These are phyloP conservation scores for Venustaconcha ellipsiformis DNA, from an alignment of 1,140 invertebrate genomes.

Conservation along the genomic window DNA sequence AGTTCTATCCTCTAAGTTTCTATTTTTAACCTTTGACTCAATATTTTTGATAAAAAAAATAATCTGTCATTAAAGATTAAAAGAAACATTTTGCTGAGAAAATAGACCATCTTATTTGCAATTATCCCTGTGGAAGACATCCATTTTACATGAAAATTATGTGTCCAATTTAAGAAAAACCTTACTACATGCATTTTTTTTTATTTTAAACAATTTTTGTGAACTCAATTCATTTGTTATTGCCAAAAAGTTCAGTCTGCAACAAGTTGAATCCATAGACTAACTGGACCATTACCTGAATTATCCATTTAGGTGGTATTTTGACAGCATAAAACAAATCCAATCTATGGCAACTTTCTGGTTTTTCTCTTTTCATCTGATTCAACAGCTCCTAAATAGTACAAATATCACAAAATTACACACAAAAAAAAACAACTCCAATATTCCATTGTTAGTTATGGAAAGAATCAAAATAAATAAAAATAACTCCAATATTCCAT, in stretches of 20 bases:
- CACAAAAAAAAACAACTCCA: background rate
- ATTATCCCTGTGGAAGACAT: background rate
- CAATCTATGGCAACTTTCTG: constrained; percentile 69
- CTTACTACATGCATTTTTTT: background rate
- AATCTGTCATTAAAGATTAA: no score
- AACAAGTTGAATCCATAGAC: background rate
- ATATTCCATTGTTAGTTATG: no score
- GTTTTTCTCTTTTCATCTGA: constrained; percentile 69
- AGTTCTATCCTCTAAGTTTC: background rate
- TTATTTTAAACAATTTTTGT: background rate
- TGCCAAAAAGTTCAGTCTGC: background rate
- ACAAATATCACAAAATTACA: background rate
- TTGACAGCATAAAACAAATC: constrained; percentile 70
- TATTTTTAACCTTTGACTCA: background rate
- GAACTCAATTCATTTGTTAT: background rate
- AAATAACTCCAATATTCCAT: background rate
- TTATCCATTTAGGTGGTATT: constrained; percentile 80
- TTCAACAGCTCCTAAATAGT: constrained; percentile 79
- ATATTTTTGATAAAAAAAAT: no score
- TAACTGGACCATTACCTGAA: constrained; percentile 70
- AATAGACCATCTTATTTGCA: background rate
- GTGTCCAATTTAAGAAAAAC: background rate
- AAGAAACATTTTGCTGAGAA: background rate
- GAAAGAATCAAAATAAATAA: no score
- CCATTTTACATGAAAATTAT: background rate